phyloP scores from a whole-genome alignment of 1,140 invertebrate genomes.

The Batillaria attramentaria region DNA sequence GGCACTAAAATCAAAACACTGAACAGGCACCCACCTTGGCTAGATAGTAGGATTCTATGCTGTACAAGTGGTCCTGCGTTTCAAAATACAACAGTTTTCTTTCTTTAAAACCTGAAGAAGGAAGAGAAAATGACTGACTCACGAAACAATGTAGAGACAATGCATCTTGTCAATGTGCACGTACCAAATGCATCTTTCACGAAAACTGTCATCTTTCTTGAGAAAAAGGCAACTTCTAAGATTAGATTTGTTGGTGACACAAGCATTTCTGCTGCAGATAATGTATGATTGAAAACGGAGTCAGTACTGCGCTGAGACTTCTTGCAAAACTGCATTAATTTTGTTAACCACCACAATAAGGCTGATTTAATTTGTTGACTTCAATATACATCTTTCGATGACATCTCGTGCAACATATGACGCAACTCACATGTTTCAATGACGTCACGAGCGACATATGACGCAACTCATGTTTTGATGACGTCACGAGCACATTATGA shows the following conservation, averaged over 20 bases:
- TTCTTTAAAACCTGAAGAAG: conserved; percentile 60
- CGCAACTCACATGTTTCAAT: too few relatives aligned
- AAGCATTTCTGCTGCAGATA: background rate
- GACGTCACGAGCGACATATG: background rate
- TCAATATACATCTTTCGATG: too few relatives aligned
- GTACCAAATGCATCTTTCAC: background rate
- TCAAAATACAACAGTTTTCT: conserved; percentile 59
- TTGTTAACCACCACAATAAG: too few relatives aligned
- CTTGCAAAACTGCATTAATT: too few relatives aligned
- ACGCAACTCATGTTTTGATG: background rate
- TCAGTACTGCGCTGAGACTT: too few relatives aligned
- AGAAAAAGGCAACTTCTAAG: background rate
- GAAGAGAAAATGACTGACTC: background rate
- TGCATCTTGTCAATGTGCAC: background rate
- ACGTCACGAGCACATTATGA: background rate
- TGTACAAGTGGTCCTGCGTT: conserved; percentile 61
- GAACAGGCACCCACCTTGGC: conserved; percentile 56
- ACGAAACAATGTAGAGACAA: background rate
- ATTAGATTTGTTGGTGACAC: background rate
- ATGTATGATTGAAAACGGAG: too few relatives aligned
- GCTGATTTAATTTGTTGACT: too few relatives aligned
- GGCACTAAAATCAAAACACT: background rate
- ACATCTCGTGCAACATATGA: too few relatives aligned
- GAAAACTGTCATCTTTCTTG: background rate
- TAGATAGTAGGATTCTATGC: conserved; percentile 57